These are phyloP conservation scores for Smittia aterrima DNA, from an alignment of 2,888 invertebrate species.

Conservation along the genomic window DNA sequence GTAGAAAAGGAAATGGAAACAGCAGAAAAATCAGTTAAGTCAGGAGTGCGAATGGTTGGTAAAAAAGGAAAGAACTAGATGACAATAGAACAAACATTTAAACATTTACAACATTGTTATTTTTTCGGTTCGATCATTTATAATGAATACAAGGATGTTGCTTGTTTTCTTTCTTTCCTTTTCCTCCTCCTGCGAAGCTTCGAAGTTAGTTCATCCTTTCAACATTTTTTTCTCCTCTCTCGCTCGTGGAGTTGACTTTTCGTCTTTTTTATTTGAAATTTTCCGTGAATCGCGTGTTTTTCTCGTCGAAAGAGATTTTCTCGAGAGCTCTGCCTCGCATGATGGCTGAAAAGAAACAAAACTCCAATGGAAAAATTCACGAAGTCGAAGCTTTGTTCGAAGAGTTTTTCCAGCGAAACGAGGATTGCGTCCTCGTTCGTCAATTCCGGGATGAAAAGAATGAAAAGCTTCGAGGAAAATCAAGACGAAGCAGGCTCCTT, in stretches of 20 bases:
- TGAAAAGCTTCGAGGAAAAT: background rate
- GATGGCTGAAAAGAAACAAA: slow-evolving; percentile 29
- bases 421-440: slow-evolving; percentile 17
- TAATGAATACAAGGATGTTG: slow-evolving; percentile 42
- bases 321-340: background rate
- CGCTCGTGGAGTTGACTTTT: no score
- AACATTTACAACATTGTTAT: slow-evolving; percentile 42
- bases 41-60: slow-evolving; percentile 18
- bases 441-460: slow-evolving; percentile 10
- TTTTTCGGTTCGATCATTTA: slow-evolving; percentile 42
- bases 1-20: slow-evolving; percentile 1
- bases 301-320: background rate
- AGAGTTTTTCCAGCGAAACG: slow-evolving; percentile 23
- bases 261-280: no score
- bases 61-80: slow-evolving; percentile 25
- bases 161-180: slow-evolving; percentile 23
- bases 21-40: background rate
- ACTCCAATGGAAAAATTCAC: slow-evolving; percentile 34
- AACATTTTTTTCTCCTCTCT: no score
- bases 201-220: no score
- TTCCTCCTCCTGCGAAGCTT: background rate
- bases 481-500: slow-evolving; percentile 11
- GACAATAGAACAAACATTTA: slow-evolving; percentile 39
- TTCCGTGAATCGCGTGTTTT: background rate
- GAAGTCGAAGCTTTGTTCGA: slow-evolving; percentile 12